A percentile compares a stretch with the other conserved stretches of the same genome.
phyloP scores from a whole-genome alignment of 2,888 invertebrate species.

The Coenonympha glycerion region DNA sequence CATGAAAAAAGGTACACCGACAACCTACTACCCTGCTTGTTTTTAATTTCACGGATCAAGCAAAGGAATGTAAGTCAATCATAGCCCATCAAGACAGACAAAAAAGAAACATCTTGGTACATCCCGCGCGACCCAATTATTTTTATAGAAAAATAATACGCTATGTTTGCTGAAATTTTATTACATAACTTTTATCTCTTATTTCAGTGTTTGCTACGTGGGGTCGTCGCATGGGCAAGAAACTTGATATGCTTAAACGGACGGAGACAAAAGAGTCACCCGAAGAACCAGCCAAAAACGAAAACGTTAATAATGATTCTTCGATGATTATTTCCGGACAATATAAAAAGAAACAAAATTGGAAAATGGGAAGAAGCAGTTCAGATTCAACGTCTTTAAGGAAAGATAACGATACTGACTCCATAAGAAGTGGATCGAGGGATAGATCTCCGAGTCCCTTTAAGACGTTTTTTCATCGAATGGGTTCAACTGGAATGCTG shows the following conservation, averaged over 20 bases:
- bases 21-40: not conserved
- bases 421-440: conserved; percentile 65
- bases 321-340: conserved; percentile 54
- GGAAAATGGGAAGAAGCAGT: conserved; percentile 75
- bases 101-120: too few species aligned
- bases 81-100: not conserved
- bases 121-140: too few species aligned
- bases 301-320: conserved; percentile 50
- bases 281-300: conserved; percentile 47
- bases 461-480: conserved; percentile 83
- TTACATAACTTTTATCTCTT: conserved; percentile 10
- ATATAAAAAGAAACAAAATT: conserved; percentile 75
- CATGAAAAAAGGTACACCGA: conserved; percentile 72
- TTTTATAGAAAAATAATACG: too few species aligned
- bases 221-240: conserved; percentile 87
- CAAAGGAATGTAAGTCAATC: not conserved
- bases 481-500: conserved; percentile 85
- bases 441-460: conserved; percentile 80
- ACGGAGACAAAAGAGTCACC: conserved; percentile 77
- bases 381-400: conserved; percentile 66
- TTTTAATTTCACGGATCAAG: not conserved
- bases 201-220: conserved; percentile 81
- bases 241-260: conserved; percentile 83
- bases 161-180: too few species aligned
- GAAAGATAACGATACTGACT: conserved; percentile 67